phyloP scores from a whole-genome alignment of 1,140 invertebrate genomes.

The Macrobrachium nipponense region DNA sequence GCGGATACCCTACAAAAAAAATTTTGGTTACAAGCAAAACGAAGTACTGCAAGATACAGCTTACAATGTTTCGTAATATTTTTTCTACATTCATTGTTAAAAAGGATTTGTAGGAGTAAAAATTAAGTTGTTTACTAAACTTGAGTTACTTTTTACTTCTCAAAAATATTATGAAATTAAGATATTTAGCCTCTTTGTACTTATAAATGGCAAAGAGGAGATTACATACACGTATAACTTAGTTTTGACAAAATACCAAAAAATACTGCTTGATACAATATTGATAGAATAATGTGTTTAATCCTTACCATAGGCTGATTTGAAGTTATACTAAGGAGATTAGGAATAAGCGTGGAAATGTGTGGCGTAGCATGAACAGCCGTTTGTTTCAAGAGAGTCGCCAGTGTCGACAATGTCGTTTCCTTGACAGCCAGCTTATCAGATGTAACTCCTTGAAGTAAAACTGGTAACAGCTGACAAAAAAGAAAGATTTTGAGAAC shows the following conservation, averaged over 20 bases:
- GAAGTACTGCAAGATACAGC: no score
- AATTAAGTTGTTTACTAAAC: background rate
- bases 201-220: no score
- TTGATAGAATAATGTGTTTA: no score
- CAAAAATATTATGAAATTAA: background rate
- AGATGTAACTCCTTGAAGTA: constrained; percentile 14
- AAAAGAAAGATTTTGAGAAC: background rate
- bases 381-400: constrained; percentile 14
- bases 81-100: no score
- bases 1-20: background rate
- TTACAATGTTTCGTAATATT: no score
- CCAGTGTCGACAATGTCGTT: constrained; percentile 22
- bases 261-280: no score
- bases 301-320: constrained; percentile 21
- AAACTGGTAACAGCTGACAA: constrained; percentile 20
- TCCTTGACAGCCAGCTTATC: constrained; percentile 16
- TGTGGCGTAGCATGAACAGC: constrained; percentile 1
- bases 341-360: constrained; percentile 10
- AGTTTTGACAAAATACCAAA: no score
- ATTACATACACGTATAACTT: no score
- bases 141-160: background rate
- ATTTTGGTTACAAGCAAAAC: no score
- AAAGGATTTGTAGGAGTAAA: background rate
- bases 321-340: constrained; percentile 1
- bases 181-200: no score